A percentile compares a stretch with the other conserved stretches of the same genome.
These are phyloP conservation scores for Mesitornis unicolor DNA, from an alignment of 2,113 vertebrate species.

Conservation along the genomic window DNA sequence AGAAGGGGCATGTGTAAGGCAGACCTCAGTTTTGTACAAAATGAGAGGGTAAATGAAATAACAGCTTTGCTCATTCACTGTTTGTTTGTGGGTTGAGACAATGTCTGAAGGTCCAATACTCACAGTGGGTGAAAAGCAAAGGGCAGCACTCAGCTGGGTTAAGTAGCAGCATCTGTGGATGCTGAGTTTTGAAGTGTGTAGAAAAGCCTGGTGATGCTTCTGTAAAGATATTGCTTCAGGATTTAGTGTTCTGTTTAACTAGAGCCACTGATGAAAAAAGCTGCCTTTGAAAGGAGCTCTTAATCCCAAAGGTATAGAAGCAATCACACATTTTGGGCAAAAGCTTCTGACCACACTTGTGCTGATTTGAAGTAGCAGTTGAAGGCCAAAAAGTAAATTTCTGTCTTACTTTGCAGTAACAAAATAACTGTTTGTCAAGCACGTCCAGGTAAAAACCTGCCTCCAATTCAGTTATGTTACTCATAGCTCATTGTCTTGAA, in stretches of 20 bases:
- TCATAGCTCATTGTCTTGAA: background rate
- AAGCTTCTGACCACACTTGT: background rate
- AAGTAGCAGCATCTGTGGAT: background rate
- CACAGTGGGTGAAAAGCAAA: background rate
- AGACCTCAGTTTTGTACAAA: background rate
- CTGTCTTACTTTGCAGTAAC: background rate
- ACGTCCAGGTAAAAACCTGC: background rate
- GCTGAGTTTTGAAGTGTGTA: background rate
- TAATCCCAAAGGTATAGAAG: background rate
- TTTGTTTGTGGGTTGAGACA: background rate
- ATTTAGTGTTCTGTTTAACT: background rate
- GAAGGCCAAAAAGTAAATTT: background rate
- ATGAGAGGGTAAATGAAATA: background rate
- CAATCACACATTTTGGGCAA: background rate
- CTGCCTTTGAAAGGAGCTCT: background rate
- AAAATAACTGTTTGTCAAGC: background rate
- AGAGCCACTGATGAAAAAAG: background rate
- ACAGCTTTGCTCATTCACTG: background rate
- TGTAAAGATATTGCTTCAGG: background rate
- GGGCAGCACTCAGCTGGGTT: background rate
- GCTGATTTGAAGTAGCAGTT: background rate
- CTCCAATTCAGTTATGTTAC: background rate
- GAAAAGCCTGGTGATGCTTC: background rate
- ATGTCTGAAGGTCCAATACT: background rate
- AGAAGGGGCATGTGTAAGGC: rapidly evolving